Conservation (phyloP, 2,113 vertebrate species). For the Oriolus oriolus region DNA sequence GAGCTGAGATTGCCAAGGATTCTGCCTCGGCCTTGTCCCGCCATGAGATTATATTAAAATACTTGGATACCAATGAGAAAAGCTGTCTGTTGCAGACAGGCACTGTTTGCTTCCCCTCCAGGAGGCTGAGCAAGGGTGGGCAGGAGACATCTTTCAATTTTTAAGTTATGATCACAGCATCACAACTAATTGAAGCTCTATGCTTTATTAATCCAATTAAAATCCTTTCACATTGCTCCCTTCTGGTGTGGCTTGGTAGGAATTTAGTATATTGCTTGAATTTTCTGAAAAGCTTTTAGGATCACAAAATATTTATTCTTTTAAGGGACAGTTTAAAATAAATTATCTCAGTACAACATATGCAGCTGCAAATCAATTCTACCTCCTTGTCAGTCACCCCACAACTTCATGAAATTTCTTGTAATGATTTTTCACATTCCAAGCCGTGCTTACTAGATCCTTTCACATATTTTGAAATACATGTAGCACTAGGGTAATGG, state of each 20-base stretch:
- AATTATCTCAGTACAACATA: neutral
- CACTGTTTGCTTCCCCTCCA: slow-evolving; percentile 14
- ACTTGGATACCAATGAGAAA: neutral
- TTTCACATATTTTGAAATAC: neutral
- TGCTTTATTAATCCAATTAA: neutral
- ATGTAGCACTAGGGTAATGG: neutral
- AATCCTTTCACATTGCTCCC: neutral
- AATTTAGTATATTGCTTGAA: neutral
- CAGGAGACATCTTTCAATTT: slow-evolving; percentile 49
- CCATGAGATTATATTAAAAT: neutral
- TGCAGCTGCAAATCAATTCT: slow-evolving; percentile 65
- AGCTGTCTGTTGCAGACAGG: neutral
- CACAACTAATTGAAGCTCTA: slow-evolving; percentile 3
- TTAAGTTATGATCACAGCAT: neutral
- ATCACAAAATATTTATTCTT: neutral
- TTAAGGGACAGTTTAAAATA: neutral
- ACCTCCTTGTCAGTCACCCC: neutral
- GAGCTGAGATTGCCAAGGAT: neutral
- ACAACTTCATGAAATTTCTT: neutral
- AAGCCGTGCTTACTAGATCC: neutral
- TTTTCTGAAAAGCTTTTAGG: neutral
- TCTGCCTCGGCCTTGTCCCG: neutral
- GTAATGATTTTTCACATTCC: neutral
- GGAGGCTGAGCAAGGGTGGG: neutral
- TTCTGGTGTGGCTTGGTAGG: neutral